These are phyloP conservation scores for Nesogale talazaci DNA, from an alignment of 2,113 vertebrate species.

Conservation along the genomic window DNA sequence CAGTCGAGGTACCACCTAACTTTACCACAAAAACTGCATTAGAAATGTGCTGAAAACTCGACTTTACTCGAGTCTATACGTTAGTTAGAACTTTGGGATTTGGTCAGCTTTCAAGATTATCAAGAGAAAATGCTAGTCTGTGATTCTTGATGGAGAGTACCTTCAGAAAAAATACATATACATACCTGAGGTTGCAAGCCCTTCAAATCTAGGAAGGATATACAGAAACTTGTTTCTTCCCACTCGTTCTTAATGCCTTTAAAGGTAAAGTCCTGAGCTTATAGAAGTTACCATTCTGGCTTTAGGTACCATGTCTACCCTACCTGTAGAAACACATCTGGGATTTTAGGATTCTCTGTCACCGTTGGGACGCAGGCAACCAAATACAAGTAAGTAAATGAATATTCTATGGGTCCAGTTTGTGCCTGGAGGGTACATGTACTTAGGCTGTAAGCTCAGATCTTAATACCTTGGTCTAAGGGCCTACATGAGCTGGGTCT, in stretches of 20 bases:
- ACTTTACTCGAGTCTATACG: too few relatives aligned
- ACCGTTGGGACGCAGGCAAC: constrained; percentile 97
- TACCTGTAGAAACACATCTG: constrained; percentile 96
- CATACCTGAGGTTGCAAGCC: background rate
- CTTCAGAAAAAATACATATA: background rate
- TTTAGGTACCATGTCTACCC: constrained; percentile 97
- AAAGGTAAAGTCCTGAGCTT: background rate
- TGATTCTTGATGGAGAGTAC: background rate
- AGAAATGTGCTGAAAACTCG: too few relatives aligned
- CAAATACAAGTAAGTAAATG: constrained; percentile 92
- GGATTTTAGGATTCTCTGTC: constrained; percentile 96
- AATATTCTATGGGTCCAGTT: background rate
- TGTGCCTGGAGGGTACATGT: background rate
- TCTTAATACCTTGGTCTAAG: background rate
- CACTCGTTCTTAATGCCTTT: background rate
- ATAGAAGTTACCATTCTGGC: constrained; percentile 44
- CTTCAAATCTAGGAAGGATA: background rate
- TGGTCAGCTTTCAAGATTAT: background rate
- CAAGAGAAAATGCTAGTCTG: constrained; percentile 8
- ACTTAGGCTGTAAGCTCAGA: background rate
- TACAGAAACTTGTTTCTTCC: background rate
- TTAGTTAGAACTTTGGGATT: constrained; percentile 4
- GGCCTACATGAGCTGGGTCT: too few relatives aligned
- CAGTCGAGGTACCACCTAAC: too few relatives aligned
- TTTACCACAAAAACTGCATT: too few relatives aligned